Base-by-base conservation (phyloP, 2,113 vertebrate species). In the Nothobranchius furzeri region DNA sequence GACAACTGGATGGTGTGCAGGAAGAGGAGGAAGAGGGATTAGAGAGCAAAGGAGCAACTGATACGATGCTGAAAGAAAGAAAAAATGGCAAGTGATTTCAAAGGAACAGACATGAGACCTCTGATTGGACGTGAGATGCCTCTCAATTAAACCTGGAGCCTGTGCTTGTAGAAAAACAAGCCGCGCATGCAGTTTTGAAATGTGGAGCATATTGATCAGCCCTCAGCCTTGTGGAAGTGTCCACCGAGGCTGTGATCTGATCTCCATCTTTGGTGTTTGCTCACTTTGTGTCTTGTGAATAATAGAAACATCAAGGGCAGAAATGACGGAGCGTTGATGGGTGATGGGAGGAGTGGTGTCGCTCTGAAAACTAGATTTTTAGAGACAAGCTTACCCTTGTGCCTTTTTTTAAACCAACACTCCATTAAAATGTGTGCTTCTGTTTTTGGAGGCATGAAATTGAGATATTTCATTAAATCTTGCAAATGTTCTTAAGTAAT, bases 181-280 rank as follows among this genome's bases (percentile, higher is more conserved):
- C 17, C 60, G 2, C 63, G 71, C 25, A 62, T 40, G 68, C 58
- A 20, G 68, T 83, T 78, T 75, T 74, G 68, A 81, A 75, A 79
- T 65, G 81, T 52, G 37, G 57, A 73, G 67, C 50, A 64, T 83
- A 87, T 87, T 72, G 86, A 87, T 87, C 83, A 76, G 75, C 71
- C 61, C 56, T 61, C 3, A 45, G 73, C 76, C 79, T 73, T 58
- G 71, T 57, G 73, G 79, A 85, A 64, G 68, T 62, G 78, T 88
- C 82, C 84, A 45, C 64, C 12, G 74, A 82, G 76, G 63, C 67
- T 12, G 45, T 2, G 13, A 53, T 77, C 69, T 64, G 67, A 75
- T 59, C 68, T 36, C 49, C 57, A 2, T 61, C 73, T 77, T 64
- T 74, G 51, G 59, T 55, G 60, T 57, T 30, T 2, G 0, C 74